A percentile compares a stretch with the other conserved stretches of the same genome.
phyloP scores from a whole-genome alignment of 2,113 vertebrate genomes.

The Myotis yumanensis region DNA sequence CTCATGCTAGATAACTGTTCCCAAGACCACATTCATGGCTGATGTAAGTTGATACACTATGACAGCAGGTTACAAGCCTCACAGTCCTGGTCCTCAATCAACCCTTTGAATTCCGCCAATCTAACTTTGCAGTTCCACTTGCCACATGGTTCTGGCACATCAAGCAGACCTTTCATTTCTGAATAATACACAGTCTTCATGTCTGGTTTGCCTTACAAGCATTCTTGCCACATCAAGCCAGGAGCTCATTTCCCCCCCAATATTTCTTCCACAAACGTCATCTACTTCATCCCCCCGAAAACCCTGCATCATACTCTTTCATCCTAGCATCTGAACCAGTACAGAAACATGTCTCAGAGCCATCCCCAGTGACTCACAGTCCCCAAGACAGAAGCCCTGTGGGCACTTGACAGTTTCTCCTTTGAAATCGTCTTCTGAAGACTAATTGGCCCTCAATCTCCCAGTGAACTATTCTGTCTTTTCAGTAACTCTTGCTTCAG shows the following conservation, averaged over 20 bases:
- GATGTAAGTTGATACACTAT: background rate
- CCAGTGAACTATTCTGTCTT: slow-evolving; percentile 37
- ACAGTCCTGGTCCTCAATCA: background rate
- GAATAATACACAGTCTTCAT: slow-evolving; percentile 8
- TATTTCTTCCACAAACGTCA: slow-evolving; percentile 53
- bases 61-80: background rate
- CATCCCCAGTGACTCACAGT: slow-evolving; percentile 47
- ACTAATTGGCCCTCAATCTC: slow-evolving; percentile 43
- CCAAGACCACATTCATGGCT: background rate
- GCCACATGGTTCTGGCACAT: background rate
- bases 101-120: background rate
- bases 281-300: background rate
- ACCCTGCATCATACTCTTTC: slow-evolving; percentile 50
- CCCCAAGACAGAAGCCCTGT: slow-evolving; percentile 51
- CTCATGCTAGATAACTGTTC: background rate
- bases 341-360: slow-evolving; percentile 9
- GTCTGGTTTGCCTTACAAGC: background rate
- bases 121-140: background rate
- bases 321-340: slow-evolving; percentile 54
- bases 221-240: slow-evolving; percentile 61
- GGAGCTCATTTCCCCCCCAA: slow-evolving; percentile 50
- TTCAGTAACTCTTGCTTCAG: background rate
- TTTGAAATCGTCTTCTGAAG: slow-evolving; percentile 59
- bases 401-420: slow-evolving; percentile 37
- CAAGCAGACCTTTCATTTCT: slow-evolving; percentile 40